phyloP scores from a whole-genome alignment of 2,888 invertebrate genomes.

The Hedychridium roseum region DNA sequence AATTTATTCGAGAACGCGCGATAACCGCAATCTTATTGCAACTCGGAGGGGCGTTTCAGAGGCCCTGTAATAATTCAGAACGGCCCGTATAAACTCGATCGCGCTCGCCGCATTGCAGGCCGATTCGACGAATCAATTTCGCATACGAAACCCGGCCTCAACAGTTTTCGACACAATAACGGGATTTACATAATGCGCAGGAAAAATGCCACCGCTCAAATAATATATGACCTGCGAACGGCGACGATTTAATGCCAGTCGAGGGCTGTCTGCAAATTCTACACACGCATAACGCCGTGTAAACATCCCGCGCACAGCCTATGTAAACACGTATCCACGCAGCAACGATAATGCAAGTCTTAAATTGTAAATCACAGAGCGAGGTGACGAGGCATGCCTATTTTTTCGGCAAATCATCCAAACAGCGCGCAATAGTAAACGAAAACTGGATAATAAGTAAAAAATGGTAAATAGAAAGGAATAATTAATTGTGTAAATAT shows the following conservation, averaged over 20 bases:
- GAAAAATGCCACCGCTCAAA: constrained; percentile 17
- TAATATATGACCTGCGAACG: constrained; percentile 9
- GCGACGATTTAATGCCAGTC: constrained; percentile 8
- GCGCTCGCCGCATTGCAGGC: constrained; percentile 2
- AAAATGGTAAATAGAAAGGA: no score
- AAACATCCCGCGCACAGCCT: no score
- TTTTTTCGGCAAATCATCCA: no score
- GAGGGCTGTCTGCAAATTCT: no score
- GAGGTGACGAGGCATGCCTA: no score
- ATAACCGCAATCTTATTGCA: constrained; percentile 33
- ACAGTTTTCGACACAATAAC: constrained; percentile 20
- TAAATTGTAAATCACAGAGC: no score
- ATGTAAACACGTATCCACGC: no score
- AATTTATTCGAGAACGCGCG: constrained; percentile 26
- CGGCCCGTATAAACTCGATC: constrained; percentile 19
- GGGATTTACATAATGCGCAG: constrained; percentile 22
- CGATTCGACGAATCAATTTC: constrained; percentile 34
- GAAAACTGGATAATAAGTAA: no score
- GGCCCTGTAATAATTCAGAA: constrained; percentile 27
- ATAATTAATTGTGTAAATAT: no score
- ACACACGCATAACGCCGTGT: no score
- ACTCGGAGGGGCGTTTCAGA: constrained; percentile 15
- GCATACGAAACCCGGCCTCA: constrained; percentile 13
- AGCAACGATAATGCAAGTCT: no score
- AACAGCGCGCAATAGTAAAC: no score